Evolutionary conservation across 2,113 vertebrate species (phyloP).

Genomic region (Takifugu flavidus): DNA sequence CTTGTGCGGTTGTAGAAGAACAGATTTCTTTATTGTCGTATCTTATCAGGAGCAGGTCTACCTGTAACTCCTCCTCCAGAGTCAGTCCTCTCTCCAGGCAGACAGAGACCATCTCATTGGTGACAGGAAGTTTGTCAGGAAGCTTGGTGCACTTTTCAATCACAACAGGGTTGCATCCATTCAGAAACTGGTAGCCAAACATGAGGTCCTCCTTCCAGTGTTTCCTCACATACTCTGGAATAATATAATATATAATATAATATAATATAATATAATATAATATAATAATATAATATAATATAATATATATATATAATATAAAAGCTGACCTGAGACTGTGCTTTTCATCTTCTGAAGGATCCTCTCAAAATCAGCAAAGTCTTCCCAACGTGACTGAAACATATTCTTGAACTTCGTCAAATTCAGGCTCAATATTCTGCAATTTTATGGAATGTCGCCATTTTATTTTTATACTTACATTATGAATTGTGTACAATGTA

Average conservation of each 20-base stretch:
- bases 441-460: slow-evolving; percentile 2
- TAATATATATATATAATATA: neutral
- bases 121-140: slow-evolving; percentile 89
- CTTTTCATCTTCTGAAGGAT: slow-evolving; percentile 97
- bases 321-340: slow-evolving; percentile 89
- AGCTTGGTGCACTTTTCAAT: slow-evolving; percentile 84
- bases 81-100: slow-evolving; percentile 89
- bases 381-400: slow-evolving; percentile 96
- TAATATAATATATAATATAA: no score
- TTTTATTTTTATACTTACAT: neutral
- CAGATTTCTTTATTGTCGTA: no score
- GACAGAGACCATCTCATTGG: slow-evolving; percentile 85
- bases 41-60: slow-evolving; percentile 30
- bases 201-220: slow-evolving; percentile 97
- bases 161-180: slow-evolving; percentile 93
- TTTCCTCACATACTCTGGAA: slow-evolving; percentile 91
- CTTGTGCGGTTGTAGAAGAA: no score
- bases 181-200: slow-evolving; percentile 97
- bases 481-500: no score
- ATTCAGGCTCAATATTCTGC: slow-evolving; percentile 94
- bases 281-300: no score
- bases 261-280: no score
- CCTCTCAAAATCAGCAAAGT: slow-evolving; percentile 90
- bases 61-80: slow-evolving; percentile 88
- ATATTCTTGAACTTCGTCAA: slow-evolving; percentile 98